Conservation (phyloP, 2,888 invertebrate genomes). For the Hylaea fasciaria region DNA sequence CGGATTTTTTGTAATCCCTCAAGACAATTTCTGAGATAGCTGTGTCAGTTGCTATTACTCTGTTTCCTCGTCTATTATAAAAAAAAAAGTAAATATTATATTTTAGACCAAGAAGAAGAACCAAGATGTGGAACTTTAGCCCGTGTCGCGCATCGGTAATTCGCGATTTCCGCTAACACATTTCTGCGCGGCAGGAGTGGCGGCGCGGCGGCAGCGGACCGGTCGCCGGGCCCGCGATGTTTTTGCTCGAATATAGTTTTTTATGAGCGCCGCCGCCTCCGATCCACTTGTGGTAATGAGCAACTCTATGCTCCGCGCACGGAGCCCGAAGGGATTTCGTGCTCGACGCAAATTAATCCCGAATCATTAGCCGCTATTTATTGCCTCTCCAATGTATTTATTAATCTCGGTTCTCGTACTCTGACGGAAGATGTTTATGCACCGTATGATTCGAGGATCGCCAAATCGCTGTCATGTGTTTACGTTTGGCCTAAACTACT, state of each 20-base stretch:
- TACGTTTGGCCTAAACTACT: slow-evolving; percentile 7
- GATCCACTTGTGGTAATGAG: slow-evolving; percentile 50
- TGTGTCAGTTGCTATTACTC: not conserved
- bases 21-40: no score
- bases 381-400: slow-evolving; percentile 25
- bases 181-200: slow-evolving; percentile 36
- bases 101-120: no score
- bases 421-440: slow-evolving; percentile 6
- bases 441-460: slow-evolving; percentile 8
- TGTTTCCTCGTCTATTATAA: no score
- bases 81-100: no score
- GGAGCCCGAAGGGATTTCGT: slow-evolving; percentile 33
- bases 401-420: slow-evolving; percentile 32
- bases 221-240: slow-evolving; percentile 52
- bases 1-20: no score
- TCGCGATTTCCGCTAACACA: slow-evolving; percentile 64
- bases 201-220: slow-evolving; percentile 10
- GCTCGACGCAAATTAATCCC: slow-evolving; percentile 38
- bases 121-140: no score
- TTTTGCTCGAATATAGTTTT: slow-evolving; percentile 63
- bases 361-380: slow-evolving; percentile 39
- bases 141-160: slow-evolving; percentile 39
- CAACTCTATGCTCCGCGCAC: slow-evolving; percentile 46
- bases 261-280: slow-evolving; percentile 49
- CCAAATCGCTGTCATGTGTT: not conserved